These are phyloP conservation scores for Cygnus olor DNA, from an alignment of 2,797 vertebrate genomes.

Conservation along the genomic window DNA sequence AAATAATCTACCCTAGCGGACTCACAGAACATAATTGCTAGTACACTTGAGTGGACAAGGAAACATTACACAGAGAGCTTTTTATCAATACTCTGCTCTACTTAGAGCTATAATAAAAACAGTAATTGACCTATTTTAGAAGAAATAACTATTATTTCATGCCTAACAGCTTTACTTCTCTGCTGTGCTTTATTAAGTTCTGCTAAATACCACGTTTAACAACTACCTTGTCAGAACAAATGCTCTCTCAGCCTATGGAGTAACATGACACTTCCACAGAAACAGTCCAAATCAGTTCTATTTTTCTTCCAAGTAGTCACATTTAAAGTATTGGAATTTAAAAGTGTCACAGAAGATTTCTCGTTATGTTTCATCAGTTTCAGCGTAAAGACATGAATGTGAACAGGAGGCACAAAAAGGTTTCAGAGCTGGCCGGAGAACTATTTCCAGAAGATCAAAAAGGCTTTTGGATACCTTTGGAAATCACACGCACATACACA, in stretches of 20 bases:
- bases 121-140: constrained; percentile 58
- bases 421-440: not conserved
- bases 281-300: not conserved
- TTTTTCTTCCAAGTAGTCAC: not conserved
- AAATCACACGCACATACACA: not conserved
- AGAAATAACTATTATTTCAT: constrained; percentile 41
- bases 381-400: not conserved
- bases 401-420: not conserved
- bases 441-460: not conserved
- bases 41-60: constrained; percentile 1
- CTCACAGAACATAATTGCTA: not conserved
- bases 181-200: constrained; percentile 21
- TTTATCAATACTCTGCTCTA: constrained; percentile 36
- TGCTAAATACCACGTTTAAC: not conserved
- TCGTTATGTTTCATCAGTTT: not conserved
- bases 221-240: constrained; percentile 19
- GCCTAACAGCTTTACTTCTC: constrained; percentile 38
- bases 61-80: constrained; percentile 4
- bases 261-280: not conserved
- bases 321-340: not conserved
- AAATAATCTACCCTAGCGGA: not conserved
- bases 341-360: not conserved
- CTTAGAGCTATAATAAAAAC: constrained; percentile 41
- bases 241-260: not conserved
- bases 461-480: not conserved